These are phyloP conservation scores for Hiodon alosoides DNA, from an alignment of 2,113 vertebrate species.

Conservation along the genomic window DNA sequence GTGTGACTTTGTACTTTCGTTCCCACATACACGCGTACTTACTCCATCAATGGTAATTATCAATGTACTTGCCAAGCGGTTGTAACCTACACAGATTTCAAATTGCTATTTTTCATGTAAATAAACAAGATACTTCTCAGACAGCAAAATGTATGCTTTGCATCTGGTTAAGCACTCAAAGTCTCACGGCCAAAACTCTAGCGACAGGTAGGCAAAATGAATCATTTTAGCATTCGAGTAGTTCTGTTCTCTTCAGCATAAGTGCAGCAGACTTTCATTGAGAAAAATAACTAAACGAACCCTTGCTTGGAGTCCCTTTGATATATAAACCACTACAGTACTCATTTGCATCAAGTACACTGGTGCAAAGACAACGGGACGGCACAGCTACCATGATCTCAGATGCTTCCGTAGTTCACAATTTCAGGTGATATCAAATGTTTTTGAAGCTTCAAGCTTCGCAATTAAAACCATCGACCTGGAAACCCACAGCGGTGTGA, in stretches of 20 bases:
- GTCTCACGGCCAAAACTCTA: neutral
- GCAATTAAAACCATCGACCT: neutral
- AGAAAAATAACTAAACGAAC: too few species aligned
- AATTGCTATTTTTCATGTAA: neutral
- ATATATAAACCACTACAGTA: too few species aligned
- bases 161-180: neutral
- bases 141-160: neutral
- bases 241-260: too few species aligned
- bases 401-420: too few species aligned
- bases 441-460: neutral
- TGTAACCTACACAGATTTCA: neutral
- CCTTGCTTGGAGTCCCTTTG: too few species aligned
- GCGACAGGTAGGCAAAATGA: neutral
- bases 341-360: too few species aligned
- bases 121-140: neutral
- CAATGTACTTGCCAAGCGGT: neutral
- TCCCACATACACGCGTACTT: slow-evolving; percentile 17
- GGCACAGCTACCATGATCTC: too few species aligned
- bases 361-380: too few species aligned
- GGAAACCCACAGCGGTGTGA: slow-evolving; percentile 16
- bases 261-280: too few species aligned
- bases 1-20: slow-evolving; percentile 30
- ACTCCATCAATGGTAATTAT: slow-evolving; percentile 5
- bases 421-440: too few species aligned
- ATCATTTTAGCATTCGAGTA: too few species aligned